These are phyloP conservation scores for Lithobates sylvaticus DNA, from an alignment of 2,797 vertebrate genomes.

Conservation along the genomic window DNA sequence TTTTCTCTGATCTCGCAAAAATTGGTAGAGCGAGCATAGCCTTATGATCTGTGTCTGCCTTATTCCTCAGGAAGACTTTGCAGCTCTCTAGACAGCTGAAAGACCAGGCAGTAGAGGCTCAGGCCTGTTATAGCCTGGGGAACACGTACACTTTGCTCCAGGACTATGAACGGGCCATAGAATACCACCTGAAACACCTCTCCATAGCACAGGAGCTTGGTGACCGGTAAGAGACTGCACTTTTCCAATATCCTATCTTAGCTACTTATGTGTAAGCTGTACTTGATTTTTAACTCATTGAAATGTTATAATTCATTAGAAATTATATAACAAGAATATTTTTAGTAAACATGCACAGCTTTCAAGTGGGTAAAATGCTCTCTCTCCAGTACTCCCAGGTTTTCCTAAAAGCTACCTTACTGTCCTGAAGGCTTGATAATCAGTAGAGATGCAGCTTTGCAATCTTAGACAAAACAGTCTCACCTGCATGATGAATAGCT, in stretches of 20 bases:
- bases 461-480: no score
- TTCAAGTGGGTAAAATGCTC: no score
- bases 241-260: background rate
- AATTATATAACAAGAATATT: no score
- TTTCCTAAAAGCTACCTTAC: no score
- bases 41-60: background rate
- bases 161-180: slow-evolving; percentile 89
- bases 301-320: no score
- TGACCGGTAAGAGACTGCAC: slow-evolving; percentile 82
- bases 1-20: background rate
- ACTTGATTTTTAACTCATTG: no score
- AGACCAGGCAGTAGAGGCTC: slow-evolving; percentile 95
- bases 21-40: background rate
- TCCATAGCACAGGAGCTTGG: slow-evolving; percentile 93
- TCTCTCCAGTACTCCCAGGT: no score
- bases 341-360: no score
- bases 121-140: slow-evolving; percentile 97
- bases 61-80: slow-evolving; percentile 86
- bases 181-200: slow-evolving; percentile 94
- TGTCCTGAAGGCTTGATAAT: no score
- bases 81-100: slow-evolving; percentile 93
- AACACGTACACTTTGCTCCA: slow-evolving; percentile 94
- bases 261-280: no score
- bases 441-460: no score
- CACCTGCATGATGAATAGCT: no score